Conservation (phyloP, 2,888 invertebrate species). For the Seira ritae region DNA sequence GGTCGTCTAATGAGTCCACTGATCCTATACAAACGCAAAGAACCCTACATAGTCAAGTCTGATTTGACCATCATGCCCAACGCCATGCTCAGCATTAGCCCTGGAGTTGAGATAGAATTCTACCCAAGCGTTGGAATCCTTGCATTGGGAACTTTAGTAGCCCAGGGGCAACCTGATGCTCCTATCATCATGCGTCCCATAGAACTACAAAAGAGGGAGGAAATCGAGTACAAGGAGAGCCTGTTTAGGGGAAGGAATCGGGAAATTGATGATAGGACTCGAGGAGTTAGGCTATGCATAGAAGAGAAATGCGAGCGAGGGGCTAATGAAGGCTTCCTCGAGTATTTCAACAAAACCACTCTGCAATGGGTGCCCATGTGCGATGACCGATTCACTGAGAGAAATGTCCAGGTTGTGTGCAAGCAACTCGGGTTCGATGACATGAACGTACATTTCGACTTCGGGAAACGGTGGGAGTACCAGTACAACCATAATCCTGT, state of each 20-base stretch:
- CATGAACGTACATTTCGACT: constrained; percentile 91
- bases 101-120: constrained; percentile 94
- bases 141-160: constrained; percentile 92
- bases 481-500: constrained; percentile 93
- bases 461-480: constrained; percentile 90
- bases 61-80: constrained; percentile 99
- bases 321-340: constrained; percentile 90
- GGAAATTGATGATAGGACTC: constrained; percentile 54
- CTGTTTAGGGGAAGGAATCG: constrained; percentile 2
- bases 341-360: constrained; percentile 96
- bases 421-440: constrained; percentile 93
- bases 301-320: constrained; percentile 82
- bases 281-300: constrained; percentile 84
- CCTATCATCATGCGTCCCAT: constrained; percentile 87
- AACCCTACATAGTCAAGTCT: constrained; percentile 87
- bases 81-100: constrained; percentile 88
- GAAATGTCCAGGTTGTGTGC: constrained; percentile 98
- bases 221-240: constrained; percentile 26
- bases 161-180: constrained; percentile 85
- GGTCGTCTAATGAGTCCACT: constrained; percentile 85
- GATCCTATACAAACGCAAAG: constrained; percentile 80
- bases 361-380: constrained; percentile 98
- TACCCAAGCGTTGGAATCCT: constrained; percentile 96
- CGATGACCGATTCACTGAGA: constrained; percentile 93
- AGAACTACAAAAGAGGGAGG: constrained; percentile 68